A percentile compares a stretch with the other conserved stretches of the same genome.
These are phyloP conservation scores for Podocnemis expansa DNA, from an alignment of 2,113 vertebrate genomes.

Conservation along the genomic window DNA sequence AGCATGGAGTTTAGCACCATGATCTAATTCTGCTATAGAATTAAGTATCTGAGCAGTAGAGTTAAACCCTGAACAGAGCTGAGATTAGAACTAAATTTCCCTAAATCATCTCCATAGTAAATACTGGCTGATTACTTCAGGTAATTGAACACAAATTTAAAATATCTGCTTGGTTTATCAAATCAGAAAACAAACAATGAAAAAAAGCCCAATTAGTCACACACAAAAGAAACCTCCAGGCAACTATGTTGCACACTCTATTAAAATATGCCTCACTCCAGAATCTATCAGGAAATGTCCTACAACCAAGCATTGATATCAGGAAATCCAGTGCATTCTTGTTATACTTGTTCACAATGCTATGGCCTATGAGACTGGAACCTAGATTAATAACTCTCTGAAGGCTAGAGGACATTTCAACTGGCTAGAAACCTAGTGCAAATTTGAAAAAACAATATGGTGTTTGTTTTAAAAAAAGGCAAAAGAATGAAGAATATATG, in stretches of 20 bases:
- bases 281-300: slow-evolving; percentile 33
- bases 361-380: neutral
- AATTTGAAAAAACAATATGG: neutral
- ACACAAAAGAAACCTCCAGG: slow-evolving; percentile 31
- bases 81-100: slow-evolving; percentile 47
- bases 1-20: neutral
- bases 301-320: slow-evolving; percentile 1
- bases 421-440: neutral
- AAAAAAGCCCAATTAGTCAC: slow-evolving; percentile 49
- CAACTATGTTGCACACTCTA: neutral
- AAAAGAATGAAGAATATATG: slow-evolving; percentile 14
- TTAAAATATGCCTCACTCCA: neutral
- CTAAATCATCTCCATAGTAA: slow-evolving; percentile 41
- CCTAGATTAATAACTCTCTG: slow-evolving; percentile 9
- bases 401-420: slow-evolving; percentile 8
- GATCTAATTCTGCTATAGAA: slow-evolving; percentile 37
- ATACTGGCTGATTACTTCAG: neutral
- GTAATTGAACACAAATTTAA: slow-evolving; percentile 6
- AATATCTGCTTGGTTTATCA: neutral
- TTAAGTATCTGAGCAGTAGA: slow-evolving; percentile 22
- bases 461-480: neutral
- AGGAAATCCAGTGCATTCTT: slow-evolving; percentile 26
- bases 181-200: slow-evolving; percentile 15
- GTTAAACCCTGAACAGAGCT: slow-evolving; percentile 19
- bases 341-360: neutral